Conservation (phyloP, 2,797 vertebrate genomes). For the Scarus forsteni region DNA sequence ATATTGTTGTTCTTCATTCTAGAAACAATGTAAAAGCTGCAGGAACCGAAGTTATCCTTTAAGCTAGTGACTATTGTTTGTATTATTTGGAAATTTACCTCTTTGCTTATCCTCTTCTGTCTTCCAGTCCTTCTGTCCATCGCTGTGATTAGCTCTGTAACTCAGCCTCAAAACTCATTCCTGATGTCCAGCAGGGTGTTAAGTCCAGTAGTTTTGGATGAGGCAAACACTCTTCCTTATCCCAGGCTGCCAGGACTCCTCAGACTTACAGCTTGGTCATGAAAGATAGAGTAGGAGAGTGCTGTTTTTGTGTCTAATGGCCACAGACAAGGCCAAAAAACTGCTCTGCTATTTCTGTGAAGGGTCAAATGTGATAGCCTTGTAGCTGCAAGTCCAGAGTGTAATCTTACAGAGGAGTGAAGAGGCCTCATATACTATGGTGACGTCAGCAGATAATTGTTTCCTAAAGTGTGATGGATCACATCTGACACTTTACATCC, state of each 20-base stretch:
- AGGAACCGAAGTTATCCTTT: no score
- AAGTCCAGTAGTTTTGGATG: neutral
- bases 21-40: no score
- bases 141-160: slow-evolving; percentile 31
- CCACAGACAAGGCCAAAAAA: slow-evolving; percentile 38
- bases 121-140: neutral
- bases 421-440: slow-evolving; percentile 17
- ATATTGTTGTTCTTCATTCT: no score
- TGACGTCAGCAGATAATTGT: slow-evolving; percentile 7
- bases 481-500: neutral
- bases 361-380: slow-evolving; percentile 36
- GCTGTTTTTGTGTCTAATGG: slow-evolving; percentile 21
- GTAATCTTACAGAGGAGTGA: slow-evolving; percentile 28
- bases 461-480: slow-evolving; percentile 17
- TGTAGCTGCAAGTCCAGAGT: slow-evolving; percentile 12
- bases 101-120: slow-evolving; percentile 15
- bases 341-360: slow-evolving; percentile 54
- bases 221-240: slow-evolving; percentile 7
- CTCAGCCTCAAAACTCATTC: slow-evolving; percentile 10
- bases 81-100: slow-evolving; percentile 36
- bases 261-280: slow-evolving; percentile 50
- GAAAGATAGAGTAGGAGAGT: slow-evolving; percentile 33
- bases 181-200: neutral
- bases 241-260: slow-evolving; percentile 12
- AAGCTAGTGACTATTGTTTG: no score